These are phyloP conservation scores for Lepus timidus DNA, from an alignment of 2,113 vertebrate species.

Conservation along the genomic window DNA sequence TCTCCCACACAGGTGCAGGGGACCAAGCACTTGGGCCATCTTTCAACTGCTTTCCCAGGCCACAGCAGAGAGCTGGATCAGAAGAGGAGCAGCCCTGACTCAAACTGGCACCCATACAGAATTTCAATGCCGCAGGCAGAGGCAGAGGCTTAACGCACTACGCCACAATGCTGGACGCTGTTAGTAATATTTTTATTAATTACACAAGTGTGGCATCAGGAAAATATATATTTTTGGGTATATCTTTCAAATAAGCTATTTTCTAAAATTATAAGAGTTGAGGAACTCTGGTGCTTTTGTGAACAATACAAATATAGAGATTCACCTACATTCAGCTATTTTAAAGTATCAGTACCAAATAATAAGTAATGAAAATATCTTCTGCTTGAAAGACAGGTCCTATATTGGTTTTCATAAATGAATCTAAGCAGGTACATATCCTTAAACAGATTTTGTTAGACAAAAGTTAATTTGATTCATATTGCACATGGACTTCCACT, in stretches of 20 bases:
- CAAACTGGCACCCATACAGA: too few relatives aligned
- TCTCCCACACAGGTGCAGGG: too few relatives aligned
- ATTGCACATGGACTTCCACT: background rate
- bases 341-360: background rate
- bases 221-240: background rate
- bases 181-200: background rate
- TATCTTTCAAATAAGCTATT: background rate
- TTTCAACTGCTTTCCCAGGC: too few relatives aligned
- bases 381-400: background rate
- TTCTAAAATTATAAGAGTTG: background rate
- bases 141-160: too few relatives aligned
- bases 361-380: background rate
- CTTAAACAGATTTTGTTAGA: slow-evolving; percentile 38
- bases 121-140: too few relatives aligned
- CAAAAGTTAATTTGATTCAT: slow-evolving; percentile 31
- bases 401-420: background rate
- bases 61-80: too few relatives aligned
- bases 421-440: background rate
- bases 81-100: too few relatives aligned
- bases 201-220: background rate
- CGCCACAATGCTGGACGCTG: too few relatives aligned
- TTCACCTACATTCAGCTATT: background rate
- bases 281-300: background rate
- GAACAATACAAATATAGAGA: background rate
- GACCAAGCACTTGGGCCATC: too few relatives aligned